These are phyloP conservation scores for Vulpes ferrilata DNA, from an alignment of 2,113 vertebrate species.

Conservation along the genomic window DNA sequence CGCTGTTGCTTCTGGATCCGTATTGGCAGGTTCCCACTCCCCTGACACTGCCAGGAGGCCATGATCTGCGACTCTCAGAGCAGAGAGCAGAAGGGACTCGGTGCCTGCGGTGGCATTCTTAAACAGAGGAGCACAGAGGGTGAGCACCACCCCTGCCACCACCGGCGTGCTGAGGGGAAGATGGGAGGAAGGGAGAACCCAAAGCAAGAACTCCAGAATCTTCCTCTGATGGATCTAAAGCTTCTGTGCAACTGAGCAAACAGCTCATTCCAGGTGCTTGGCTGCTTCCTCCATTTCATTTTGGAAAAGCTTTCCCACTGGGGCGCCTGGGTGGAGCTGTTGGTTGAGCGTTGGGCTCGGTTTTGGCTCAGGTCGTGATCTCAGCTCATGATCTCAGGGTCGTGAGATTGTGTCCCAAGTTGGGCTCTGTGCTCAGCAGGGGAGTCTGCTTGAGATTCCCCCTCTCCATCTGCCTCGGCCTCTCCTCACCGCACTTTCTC, in stretches of 20 bases:
- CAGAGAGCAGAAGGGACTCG: neutral
- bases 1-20: neutral
- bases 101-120: neutral
- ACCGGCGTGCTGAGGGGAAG: rapidly evolving
- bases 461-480: neutral
- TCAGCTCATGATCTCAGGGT: neutral
- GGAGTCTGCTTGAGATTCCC: neutral
- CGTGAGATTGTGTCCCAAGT: neutral
- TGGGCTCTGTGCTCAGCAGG: neutral
- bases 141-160: neutral
- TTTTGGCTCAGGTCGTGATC: neutral
- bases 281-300: neutral
- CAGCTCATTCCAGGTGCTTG: rapidly evolving
- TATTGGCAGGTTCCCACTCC: neutral
- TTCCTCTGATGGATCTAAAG: neutral
- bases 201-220: neutral
- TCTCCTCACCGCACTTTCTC: neutral
- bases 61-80: neutral
- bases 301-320: neutral
- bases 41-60: neutral
- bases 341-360: neutral
- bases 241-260: neutral
- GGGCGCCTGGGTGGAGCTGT: neutral
- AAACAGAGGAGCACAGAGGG: too few species aligned
- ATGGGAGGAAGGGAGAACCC: neutral